Evolutionary conservation across 2,797 vertebrate species (phyloP).

Genomic region (Discoglossus pictus): DNA sequence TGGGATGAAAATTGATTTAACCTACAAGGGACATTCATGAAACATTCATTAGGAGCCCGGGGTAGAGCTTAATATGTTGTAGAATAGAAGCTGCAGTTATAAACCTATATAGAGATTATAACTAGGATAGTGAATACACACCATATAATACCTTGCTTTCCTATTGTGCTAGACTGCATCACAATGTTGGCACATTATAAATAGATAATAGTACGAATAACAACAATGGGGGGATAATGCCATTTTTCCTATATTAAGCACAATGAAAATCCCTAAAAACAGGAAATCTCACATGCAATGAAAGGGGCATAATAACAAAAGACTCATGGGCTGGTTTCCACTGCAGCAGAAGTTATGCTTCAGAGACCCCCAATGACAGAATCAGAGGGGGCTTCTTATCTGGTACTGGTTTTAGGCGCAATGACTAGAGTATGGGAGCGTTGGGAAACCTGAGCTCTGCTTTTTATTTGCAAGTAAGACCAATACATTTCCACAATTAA

Average conservation of each 20-base stretch:
- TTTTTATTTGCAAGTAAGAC: too few species aligned
- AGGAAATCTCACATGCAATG: constrained; percentile 31
- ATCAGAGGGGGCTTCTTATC: too few species aligned
- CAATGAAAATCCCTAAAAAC: constrained; percentile 40
- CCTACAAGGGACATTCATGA: constrained; percentile 28
- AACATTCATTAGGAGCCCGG: constrained; percentile 23
- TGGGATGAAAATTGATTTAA: constrained; percentile 35
- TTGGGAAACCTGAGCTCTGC: too few species aligned
- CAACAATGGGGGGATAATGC: constrained; percentile 20
- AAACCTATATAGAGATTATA: too few species aligned
- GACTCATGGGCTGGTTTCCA: not conserved
- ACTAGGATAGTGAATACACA: not conserved
- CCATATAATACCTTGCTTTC: constrained; percentile 10
- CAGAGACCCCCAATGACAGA: too few species aligned
- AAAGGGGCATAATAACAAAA: constrained; percentile 21
- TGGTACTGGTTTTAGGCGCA: too few species aligned
- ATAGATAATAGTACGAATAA: constrained; percentile 9
- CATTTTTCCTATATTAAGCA: constrained; percentile 8
- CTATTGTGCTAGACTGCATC: not conserved
- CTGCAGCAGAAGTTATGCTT: too few species aligned
- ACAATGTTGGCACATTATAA: constrained; percentile 15
- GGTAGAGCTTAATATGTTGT: not conserved
- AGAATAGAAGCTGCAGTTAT: not conserved
- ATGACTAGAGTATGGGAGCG: too few species aligned
- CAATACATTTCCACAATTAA: too few species aligned